Evolutionary conservation across 2,888 invertebrate species (phyloP).

Genomic region (Ecdyonurus torrentis): DNA sequence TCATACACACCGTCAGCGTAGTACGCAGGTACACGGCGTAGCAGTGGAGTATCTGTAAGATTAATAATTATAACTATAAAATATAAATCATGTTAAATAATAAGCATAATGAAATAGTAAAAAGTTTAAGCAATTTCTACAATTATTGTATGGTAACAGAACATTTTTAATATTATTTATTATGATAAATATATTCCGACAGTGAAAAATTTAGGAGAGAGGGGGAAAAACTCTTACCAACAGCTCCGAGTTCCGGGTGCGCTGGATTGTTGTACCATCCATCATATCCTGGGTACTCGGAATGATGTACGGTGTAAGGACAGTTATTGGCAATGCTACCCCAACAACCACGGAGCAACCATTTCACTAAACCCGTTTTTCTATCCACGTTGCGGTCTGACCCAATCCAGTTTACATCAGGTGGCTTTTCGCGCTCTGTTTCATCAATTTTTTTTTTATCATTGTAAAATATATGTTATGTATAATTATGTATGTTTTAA

Average conservation of each 20-base stretch:
- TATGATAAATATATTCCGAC: too few species aligned
- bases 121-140: too few species aligned
- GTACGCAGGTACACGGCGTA: constrained; percentile 33
- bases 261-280: constrained; percentile 31
- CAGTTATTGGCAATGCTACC: too few species aligned
- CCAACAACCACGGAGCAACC: constrained; percentile 9
- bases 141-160: too few species aligned
- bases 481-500: too few species aligned
- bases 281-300: constrained; percentile 27
- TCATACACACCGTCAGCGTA: constrained; percentile 38
- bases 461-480: too few species aligned
- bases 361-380: constrained; percentile 4
- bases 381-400: neutral
- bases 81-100: neutral
- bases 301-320: neutral
- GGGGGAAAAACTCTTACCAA: constrained; percentile 26
- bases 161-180: too few species aligned
- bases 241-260: constrained; percentile 27
- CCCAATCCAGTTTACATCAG: neutral
- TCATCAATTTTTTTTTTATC: too few species aligned
- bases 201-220: too few species aligned
- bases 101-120: neutral
- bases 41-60: constrained; percentile 31
- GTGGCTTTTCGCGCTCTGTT: neutral
- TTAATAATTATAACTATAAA: neutral